These are phyloP conservation scores for Gephyroberyx darwinii DNA, from an alignment of 2,797 vertebrate genomes.

Conservation along the genomic window DNA sequence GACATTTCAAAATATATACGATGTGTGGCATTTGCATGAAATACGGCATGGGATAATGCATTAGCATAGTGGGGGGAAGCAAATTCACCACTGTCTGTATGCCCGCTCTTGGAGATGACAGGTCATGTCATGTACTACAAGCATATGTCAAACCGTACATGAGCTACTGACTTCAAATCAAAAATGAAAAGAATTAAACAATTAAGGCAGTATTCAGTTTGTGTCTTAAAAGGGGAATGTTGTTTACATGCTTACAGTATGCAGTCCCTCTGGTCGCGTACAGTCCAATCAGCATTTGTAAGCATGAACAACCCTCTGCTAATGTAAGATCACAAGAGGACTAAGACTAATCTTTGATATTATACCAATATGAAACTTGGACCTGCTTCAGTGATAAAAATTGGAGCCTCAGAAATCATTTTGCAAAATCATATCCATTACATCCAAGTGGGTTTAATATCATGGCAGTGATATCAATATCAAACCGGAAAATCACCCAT, in stretches of 20 bases:
- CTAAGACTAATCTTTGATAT: conserved; percentile 47
- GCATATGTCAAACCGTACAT: neutral
- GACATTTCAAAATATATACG: conserved; percentile 61
- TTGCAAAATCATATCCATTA: conserved; percentile 48
- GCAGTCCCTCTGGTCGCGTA: conserved; percentile 11
- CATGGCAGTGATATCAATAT: conserved; percentile 51
- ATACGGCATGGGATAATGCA: conserved; percentile 36
- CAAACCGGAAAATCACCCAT: conserved; percentile 41
- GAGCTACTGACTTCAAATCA: conserved; percentile 6
- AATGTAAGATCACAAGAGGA: conserved; percentile 32
- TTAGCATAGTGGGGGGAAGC: conserved; percentile 56
- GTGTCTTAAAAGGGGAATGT: neutral
- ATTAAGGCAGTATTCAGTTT: neutral
- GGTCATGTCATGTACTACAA: conserved; percentile 42
- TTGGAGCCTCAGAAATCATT: conserved; percentile 30
- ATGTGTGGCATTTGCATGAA: conserved; percentile 68
- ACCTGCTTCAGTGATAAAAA: conserved; percentile 35
- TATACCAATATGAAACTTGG: conserved; percentile 27
- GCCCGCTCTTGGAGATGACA: conserved; percentile 37
- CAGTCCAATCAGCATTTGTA: conserved; percentile 28
- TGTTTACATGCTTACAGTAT: conserved; percentile 17
- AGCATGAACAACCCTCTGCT: conserved; percentile 38
- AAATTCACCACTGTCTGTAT: conserved; percentile 37
- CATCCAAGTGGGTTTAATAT: conserved; percentile 62
- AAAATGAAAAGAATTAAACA: conserved; percentile 21